Conservation (phyloP, 1,140 invertebrate genomes). For the Lucilia cuprina region DNA sequence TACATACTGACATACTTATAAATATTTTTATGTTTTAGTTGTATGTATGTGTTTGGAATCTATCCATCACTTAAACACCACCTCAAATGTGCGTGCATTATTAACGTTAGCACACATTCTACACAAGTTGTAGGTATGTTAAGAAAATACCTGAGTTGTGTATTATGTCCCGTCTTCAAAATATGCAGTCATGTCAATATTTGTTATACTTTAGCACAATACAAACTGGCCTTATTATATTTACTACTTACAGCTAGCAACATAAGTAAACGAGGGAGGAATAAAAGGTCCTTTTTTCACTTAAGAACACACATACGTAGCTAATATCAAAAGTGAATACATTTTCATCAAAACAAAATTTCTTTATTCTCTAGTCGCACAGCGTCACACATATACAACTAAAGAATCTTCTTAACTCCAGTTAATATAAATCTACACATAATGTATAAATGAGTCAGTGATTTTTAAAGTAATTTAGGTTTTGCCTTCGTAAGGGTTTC, state of each 20-base stretch:
- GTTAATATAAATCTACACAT: too few relatives aligned
- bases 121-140: background rate
- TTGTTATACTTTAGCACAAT: slow-evolving; percentile 25
- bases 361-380: too few relatives aligned
- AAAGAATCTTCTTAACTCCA: too few relatives aligned
- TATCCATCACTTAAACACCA: slow-evolving; percentile 13
- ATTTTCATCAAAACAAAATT: too few relatives aligned
- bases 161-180: background rate
- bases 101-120: slow-evolving; percentile 13
- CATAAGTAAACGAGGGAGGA: too few relatives aligned
- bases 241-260: background rate
- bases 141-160: background rate
- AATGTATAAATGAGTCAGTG: background rate
- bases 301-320: too few relatives aligned
- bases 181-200: slow-evolving; percentile 33
- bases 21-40: background rate
- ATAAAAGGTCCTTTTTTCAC: too few relatives aligned
- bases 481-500: background rate
- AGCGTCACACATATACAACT: too few relatives aligned
- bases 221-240: slow-evolving; percentile 31
- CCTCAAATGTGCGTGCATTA: slow-evolving; percentile 34
- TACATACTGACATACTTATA: background rate
- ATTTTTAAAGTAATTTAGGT: background rate
- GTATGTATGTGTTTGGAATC: background rate
- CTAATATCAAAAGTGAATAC: too few relatives aligned